Base-by-base conservation (phyloP, 2,797 vertebrate species). In the Labeo calbasu region DNA sequence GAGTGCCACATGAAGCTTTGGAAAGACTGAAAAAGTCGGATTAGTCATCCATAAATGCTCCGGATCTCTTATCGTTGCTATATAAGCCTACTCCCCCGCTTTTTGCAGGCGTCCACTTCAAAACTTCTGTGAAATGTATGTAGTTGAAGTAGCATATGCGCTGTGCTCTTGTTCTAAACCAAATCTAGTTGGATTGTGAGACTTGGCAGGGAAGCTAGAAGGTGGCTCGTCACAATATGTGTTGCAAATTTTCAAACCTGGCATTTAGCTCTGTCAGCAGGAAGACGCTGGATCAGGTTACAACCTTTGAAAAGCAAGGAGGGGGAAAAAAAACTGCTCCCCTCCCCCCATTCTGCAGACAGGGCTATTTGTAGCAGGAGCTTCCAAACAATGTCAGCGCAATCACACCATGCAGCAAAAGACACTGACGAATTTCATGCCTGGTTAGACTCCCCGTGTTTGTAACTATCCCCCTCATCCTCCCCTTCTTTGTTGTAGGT, bases 301-400 rank as follows among this genome's bases (percentile, higher is more conserved):
- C 84, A 80, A 88, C 87, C 87, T 89, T 89, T 88, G 83, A 90
- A 89, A 88, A 86, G 87, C 87, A 89, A 88, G 87, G 66, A 75
- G 83, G 79, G 59, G 13, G 19, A 71, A 46, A 83, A 61, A 43
- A 36, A 53, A 77, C 36, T 1, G 2, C 51, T 69, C 71, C 69
- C 81, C 72, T 69, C 66, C 75, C 78, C 79, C 61, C 63, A 25
- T 48, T 78, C 75, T 86, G 72, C 69, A 82, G 84, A 72, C 73
- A 66, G 61, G 73, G 82, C 85, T 83, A 82, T 85, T 83, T 86
- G 87, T 85, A 85, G 85, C 80, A 68, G 59, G 46, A 81, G 77
- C 83, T 85, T 87, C 80, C 63, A 61, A 88, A 79, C 83, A 81
- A 85, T 87, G 83, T 86, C 87, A 85, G 84, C 23, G 66, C 79